A percentile compares a stretch with the other conserved stretches of the same genome.
Conservation (phyloP, 2,113 vertebrate genomes). For the Arvicanthis niloticus region DNA sequence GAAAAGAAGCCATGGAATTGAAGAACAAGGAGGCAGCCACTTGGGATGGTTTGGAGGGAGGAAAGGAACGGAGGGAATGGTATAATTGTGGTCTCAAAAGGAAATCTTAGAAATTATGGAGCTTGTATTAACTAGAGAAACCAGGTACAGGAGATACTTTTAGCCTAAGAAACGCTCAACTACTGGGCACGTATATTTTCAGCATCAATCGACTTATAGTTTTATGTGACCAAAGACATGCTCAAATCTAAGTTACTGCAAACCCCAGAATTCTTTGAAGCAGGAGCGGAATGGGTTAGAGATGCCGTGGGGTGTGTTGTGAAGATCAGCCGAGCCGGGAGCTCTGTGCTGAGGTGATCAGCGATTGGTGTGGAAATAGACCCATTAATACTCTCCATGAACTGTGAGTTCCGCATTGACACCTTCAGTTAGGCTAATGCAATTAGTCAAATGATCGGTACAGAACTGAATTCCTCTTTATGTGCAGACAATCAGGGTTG, state of each 20-base stretch:
- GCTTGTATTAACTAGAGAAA: slow-evolving; percentile 25
- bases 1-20: not conserved
- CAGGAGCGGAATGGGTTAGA: not conserved
- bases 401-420: not conserved
- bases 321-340: not conserved
- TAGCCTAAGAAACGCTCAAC: not conserved
- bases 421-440: not conserved
- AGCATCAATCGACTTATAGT: not conserved
- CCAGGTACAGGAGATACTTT: slow-evolving; percentile 9
- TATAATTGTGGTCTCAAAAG: not conserved
- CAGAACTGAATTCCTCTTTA: slow-evolving; percentile 4
- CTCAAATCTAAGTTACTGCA: not conserved
- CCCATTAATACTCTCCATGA: not conserved
- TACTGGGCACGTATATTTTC: not conserved
- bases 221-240: not conserved
- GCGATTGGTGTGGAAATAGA: not conserved
- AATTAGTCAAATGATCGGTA: not conserved
- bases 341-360: not conserved
- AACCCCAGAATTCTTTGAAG: not conserved
- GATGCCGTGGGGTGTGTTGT: not conserved
- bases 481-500: not conserved
- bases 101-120: not conserved
- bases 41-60: not conserved
- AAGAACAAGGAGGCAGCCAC: not conserved
- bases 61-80: not conserved